These are phyloP conservation scores for Notamacropus eugenii DNA, from an alignment of 2,797 vertebrate species.

Conservation along the genomic window DNA sequence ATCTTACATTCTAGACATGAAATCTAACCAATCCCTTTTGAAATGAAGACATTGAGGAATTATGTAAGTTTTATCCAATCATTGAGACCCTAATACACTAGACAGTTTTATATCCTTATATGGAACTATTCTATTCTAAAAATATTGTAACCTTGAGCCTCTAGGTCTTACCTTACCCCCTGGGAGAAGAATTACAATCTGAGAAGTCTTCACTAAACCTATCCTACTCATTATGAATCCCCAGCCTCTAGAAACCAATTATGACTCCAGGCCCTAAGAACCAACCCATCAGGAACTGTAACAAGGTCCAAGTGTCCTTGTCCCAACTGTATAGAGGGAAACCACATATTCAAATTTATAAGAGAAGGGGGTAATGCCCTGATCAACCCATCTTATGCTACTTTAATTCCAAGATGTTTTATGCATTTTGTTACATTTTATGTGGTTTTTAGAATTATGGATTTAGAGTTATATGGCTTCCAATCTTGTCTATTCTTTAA, in stretches of 20 bases:
- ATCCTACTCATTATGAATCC: neutral
- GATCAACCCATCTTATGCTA: neutral
- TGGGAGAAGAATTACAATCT: too few species aligned
- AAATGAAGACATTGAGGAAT: too few species aligned
- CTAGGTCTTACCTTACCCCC: too few species aligned
- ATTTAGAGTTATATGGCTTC: neutral
- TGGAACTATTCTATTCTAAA: too few species aligned
- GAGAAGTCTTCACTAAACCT: too few species aligned
- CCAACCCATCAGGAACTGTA: neutral
- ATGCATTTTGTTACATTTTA: neutral
- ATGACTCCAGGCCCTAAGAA: neutral
- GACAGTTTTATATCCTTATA: too few species aligned
- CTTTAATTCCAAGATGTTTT: neutral
- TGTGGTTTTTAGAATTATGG: neutral
- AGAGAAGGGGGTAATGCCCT: neutral
- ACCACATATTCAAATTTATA: neutral
- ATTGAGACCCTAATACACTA: too few species aligned
- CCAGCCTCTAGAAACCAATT: neutral
- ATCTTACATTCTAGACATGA: too few species aligned
- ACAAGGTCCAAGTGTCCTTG: neutral
- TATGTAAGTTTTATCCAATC: too few species aligned
- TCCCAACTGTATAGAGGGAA: neutral
- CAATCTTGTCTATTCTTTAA: neutral
- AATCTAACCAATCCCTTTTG: too few species aligned
- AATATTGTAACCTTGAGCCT: too few species aligned